Evolutionary conservation across 2,113 vertebrate species (phyloP).

Genomic region (Ornithorhynchus anatinus): DNA sequence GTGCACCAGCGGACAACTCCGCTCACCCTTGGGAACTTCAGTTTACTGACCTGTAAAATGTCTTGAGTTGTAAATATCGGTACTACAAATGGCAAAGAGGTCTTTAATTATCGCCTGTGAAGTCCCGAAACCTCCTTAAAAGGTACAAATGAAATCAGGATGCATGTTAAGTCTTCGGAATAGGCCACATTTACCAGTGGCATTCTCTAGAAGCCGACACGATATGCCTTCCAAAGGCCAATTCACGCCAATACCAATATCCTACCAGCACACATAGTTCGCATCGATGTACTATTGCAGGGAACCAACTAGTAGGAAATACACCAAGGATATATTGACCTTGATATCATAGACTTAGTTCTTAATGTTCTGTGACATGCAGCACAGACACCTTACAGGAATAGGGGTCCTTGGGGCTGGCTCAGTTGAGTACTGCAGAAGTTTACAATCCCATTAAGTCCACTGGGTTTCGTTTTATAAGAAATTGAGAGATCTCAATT

Average conservation of each 20-base stretch:
- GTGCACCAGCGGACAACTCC: background rate
- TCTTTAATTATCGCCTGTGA: background rate
- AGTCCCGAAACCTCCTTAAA: background rate
- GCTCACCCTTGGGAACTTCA: background rate
- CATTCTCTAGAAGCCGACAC: background rate
- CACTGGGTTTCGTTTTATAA: background rate
- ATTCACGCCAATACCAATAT: too few species aligned
- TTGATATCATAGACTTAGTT: background rate
- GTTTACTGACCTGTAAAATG: background rate
- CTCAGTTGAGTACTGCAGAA: too few species aligned
- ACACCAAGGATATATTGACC: background rate
- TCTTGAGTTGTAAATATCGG: background rate
- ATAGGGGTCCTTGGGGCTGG: background rate
- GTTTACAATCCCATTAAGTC: background rate
- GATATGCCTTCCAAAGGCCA: background rate
- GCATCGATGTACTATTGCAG: background rate
- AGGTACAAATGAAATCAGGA: background rate
- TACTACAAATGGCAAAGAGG: background rate
- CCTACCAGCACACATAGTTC: background rate
- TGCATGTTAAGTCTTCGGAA: background rate
- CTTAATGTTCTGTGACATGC: background rate
- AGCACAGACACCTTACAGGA: background rate
- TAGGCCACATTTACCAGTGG: background rate
- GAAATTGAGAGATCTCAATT: conserved; percentile 13
- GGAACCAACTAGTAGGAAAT: background rate